phyloP scores from a whole-genome alignment of 2,888 invertebrate species.

The Drosophila setosimentum region DNA sequence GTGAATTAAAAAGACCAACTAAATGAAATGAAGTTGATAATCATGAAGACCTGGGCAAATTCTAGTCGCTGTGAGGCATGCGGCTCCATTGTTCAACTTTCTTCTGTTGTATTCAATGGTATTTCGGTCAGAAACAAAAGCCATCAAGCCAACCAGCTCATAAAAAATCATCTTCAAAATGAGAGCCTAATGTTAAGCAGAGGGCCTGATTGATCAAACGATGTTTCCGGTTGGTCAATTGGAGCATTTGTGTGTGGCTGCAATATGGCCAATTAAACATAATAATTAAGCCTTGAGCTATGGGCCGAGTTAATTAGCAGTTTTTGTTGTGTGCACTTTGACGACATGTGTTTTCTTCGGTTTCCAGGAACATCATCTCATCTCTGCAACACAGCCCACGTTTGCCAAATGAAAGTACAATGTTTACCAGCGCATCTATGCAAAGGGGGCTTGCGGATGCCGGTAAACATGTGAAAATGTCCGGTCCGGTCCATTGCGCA shows the following conservation, averaged over 20 bases:
- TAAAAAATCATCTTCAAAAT: slow-evolving; percentile 22
- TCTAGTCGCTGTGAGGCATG: slow-evolving; percentile 41
- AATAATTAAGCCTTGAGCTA: slow-evolving; percentile 46
- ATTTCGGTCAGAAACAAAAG: slow-evolving; percentile 74
- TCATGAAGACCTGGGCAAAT: slow-evolving; percentile 54
- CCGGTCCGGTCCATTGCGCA: slow-evolving; percentile 30
- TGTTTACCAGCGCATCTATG: slow-evolving; percentile 32
- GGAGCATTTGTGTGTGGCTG: slow-evolving; percentile 35
- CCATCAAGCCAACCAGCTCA: slow-evolving; percentile 25
- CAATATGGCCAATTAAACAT: slow-evolving; percentile 58
- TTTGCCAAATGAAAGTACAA: slow-evolving; percentile 71
- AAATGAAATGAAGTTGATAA: slow-evolving; percentile 58
- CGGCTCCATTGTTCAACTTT: slow-evolving; percentile 66
- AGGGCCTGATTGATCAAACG: slow-evolving; percentile 65
- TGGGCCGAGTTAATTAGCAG: slow-evolving; percentile 14
- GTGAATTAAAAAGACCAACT: slow-evolving; percentile 69
- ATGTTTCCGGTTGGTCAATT: slow-evolving; percentile 69
- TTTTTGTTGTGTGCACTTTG: slow-evolving; percentile 1
- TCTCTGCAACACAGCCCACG: slow-evolving; percentile 15
- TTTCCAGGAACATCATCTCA: slow-evolving; percentile 55
- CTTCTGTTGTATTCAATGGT: slow-evolving; percentile 76
- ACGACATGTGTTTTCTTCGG: slow-evolving; percentile 14
- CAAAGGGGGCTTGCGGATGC: slow-evolving; percentile 16
- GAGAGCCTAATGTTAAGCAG: slow-evolving; percentile 16
- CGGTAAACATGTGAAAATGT: slow-evolving; percentile 45